Percentiles rank a stretch among this genome's conserved stretches.
These are phyloP conservation scores for Penaeus japonicus DNA, from an alignment of 1,140 invertebrate species.

Conservation along the genomic window DNA sequence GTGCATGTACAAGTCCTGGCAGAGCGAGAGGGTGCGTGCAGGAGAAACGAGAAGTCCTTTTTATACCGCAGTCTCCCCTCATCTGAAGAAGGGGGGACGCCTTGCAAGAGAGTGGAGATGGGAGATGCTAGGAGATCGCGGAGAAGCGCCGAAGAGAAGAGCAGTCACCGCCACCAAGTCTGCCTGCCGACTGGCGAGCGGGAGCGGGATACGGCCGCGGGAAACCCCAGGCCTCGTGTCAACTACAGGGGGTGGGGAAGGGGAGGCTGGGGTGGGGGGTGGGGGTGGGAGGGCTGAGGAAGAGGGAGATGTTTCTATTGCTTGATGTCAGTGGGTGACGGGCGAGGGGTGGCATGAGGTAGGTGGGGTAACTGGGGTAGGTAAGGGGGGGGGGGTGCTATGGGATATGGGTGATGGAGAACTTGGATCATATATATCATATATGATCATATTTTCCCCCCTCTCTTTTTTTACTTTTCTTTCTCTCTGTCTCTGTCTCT, in stretches of 20 bases:
- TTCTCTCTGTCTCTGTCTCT: neutral
- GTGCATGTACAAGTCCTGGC: too few relatives aligned
- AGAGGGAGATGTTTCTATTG: neutral
- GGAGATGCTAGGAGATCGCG: neutral
- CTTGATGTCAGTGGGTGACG: neutral
- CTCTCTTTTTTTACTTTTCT: neutral
- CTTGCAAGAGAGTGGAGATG: neutral
- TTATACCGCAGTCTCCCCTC: neutral
- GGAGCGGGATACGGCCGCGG: neutral
- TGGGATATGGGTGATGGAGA: neutral
- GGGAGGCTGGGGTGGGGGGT: neutral
- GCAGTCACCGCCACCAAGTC: constrained; percentile 31
- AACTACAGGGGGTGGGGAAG: neutral
- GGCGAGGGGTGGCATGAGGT: neutral
- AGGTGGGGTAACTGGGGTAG: neutral
- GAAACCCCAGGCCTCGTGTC: neutral
- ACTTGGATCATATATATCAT: neutral
- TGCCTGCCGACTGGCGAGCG: constrained; percentile 36
- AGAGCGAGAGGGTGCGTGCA: neutral
- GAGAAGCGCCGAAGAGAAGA: neutral
- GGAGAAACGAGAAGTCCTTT: neutral
- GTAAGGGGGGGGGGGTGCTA: neutral
- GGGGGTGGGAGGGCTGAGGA: neutral
- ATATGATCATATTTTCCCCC: too few relatives aligned
- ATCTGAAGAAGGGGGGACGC: neutral